Percentiles rank a stretch among this genome's conserved stretches.
Conservation (phyloP, 2,113 vertebrate species). For the Gadus chalcogrammus region DNA sequence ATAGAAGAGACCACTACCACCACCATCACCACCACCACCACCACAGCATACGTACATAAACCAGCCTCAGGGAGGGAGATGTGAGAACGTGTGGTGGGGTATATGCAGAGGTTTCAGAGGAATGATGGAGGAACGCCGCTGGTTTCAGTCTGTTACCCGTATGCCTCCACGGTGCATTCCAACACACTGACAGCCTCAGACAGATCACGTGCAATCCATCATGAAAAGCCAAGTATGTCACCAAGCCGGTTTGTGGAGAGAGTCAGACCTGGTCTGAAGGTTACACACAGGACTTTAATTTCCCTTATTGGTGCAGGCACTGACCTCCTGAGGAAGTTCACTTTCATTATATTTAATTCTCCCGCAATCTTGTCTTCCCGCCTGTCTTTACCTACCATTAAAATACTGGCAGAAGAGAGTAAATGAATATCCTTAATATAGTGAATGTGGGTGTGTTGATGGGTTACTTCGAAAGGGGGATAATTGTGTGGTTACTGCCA, state of each 20-base stretch:
- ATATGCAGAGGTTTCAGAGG: no score
- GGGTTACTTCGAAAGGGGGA: slow-evolving; percentile 46
- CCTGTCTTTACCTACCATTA: neutral
- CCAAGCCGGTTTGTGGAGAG: slow-evolving; percentile 48
- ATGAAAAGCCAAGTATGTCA: slow-evolving; percentile 53
- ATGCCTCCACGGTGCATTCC: neutral
- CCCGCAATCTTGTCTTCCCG: no score
- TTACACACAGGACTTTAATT: neutral
- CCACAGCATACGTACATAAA: no score
- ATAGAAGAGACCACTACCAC: no score
- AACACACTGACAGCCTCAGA: neutral
- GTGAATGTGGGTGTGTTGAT: slow-evolving; percentile 38
- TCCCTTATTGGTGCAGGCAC: no score
- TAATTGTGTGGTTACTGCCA: slow-evolving; percentile 39
- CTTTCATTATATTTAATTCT: no score
- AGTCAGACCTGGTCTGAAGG: slow-evolving; percentile 1
- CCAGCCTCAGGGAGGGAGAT: no score
- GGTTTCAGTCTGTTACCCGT: no score
- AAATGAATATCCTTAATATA: slow-evolving; percentile 15
- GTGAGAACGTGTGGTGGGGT: no score
- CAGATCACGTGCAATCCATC: slow-evolving; percentile 11
- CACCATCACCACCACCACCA: no score
- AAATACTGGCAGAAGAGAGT: neutral
- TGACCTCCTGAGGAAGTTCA: no score
- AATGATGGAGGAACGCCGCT: no score